Percentiles rank a stretch among this genome's conserved stretches.
Evolutionary conservation across 1,140 invertebrate genomes (phyloP).

Genomic region (Lordiphosa stackelbergi): DNA sequence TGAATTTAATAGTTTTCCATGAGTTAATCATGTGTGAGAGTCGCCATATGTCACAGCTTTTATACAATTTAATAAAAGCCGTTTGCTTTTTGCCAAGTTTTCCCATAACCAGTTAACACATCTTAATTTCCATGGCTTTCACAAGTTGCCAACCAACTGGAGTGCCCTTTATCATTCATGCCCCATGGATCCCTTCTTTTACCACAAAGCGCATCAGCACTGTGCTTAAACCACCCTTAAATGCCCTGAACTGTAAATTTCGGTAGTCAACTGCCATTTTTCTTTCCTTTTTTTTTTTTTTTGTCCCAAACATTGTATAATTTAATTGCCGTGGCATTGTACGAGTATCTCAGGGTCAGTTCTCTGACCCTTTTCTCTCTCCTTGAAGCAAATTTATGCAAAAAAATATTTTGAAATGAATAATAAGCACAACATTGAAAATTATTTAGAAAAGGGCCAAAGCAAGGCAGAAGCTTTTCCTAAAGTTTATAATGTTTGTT

Average conservation of each 20-base stretch:
- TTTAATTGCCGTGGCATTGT: slow-evolving; percentile 46
- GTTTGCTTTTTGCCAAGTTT: neutral
- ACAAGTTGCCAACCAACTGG: slow-evolving; percentile 8
- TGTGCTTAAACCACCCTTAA: slow-evolving; percentile 29
- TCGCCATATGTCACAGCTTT: neutral
- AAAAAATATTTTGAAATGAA: slow-evolving; percentile 38
- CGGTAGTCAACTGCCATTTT: slow-evolving; percentile 21
- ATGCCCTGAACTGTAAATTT: slow-evolving; percentile 47
- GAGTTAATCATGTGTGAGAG: no score
- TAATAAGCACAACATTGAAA: slow-evolving; percentile 33
- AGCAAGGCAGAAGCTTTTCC: slow-evolving; percentile 1
- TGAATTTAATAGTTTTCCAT: no score
- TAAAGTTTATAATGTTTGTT: slow-evolving; percentile 10
- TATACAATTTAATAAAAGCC: slow-evolving; percentile 1
- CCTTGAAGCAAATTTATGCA: slow-evolving; percentile 12
- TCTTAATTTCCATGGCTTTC: slow-evolving; percentile 11
- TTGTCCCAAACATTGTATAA: slow-evolving; percentile 25
- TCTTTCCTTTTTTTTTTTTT: slow-evolving; percentile 9
- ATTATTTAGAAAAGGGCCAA: slow-evolving; percentile 21
- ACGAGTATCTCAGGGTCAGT: slow-evolving; percentile 6
- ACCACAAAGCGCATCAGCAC: slow-evolving; percentile 12
- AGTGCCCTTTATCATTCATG: slow-evolving; percentile 14
- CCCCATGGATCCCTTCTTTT: neutral
- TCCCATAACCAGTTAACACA: slow-evolving; percentile 6
- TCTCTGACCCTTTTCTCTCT: no score